These are phyloP conservation scores for Drosophila gunungcola DNA, from an alignment of 1,140 invertebrate genomes.

Conservation along the genomic window DNA sequence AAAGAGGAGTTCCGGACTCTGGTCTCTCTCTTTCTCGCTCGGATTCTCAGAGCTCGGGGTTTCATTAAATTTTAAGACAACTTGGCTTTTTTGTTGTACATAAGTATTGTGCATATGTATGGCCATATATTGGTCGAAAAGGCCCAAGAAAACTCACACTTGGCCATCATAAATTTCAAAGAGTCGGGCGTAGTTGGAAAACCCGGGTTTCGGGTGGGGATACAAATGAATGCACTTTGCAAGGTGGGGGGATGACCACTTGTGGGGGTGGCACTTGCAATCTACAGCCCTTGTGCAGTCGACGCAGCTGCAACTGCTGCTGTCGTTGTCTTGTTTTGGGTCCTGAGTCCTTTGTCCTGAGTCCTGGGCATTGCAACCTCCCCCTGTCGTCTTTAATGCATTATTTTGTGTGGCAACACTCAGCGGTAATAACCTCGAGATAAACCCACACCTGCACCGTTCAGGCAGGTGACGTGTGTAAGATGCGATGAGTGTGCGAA, in stretches of 20 bases:
- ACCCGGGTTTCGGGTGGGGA: slow-evolving; percentile 6
- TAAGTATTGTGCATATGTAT: slow-evolving; percentile 32
- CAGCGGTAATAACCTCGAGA: slow-evolving; percentile 80
- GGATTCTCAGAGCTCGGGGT: slow-evolving; percentile 43
- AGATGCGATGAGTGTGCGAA: slow-evolving; percentile 36
- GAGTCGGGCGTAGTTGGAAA: slow-evolving; percentile 40
- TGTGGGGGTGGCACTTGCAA: slow-evolving; percentile 42
- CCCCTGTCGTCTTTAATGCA: slow-evolving; percentile 75
- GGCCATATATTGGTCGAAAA: slow-evolving; percentile 68
- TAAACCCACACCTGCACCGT: slow-evolving; percentile 52
- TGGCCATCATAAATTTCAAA: slow-evolving; percentile 53
- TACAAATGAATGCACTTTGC: slow-evolving; percentile 39
- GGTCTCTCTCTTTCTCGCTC: slow-evolving; percentile 21
- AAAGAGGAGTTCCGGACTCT: slow-evolving; percentile 35
- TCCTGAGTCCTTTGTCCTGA: slow-evolving; percentile 13
- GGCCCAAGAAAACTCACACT: slow-evolving; percentile 79
- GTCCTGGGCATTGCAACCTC: slow-evolving; percentile 11
- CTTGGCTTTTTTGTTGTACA: slow-evolving; percentile 75
- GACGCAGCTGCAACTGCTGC: slow-evolving; percentile 42
- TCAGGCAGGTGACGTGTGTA: slow-evolving; percentile 21
- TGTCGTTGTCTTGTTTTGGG: slow-evolving; percentile 54
- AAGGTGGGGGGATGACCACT: slow-evolving; percentile 17
- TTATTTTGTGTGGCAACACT: slow-evolving; percentile 83
- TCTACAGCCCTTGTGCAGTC: slow-evolving; percentile 22
- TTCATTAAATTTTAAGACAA: slow-evolving; percentile 82